These are phyloP conservation scores for Brachypterus glaber DNA, from an alignment of 2,888 invertebrate genomes.

Conservation along the genomic window DNA sequence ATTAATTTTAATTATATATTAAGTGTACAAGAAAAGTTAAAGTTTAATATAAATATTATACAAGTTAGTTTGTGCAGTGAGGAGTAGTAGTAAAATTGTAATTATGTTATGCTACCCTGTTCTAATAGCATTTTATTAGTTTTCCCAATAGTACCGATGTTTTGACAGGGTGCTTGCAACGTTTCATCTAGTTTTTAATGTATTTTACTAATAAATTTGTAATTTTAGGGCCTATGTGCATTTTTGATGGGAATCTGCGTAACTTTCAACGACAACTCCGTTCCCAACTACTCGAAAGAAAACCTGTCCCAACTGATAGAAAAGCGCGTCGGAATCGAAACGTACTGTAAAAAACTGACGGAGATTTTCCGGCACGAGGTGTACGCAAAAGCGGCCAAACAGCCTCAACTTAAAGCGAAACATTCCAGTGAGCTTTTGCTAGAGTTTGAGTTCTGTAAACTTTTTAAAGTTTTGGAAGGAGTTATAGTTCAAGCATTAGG, in stretches of 20 bases:
- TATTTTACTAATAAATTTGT: no score
- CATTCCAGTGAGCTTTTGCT: conserved; percentile 70
- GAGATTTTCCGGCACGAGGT: conserved; percentile 83
- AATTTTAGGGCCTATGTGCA: conserved; percentile 59
- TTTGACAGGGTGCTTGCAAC: no score
- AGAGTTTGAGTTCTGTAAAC: conserved; percentile 90
- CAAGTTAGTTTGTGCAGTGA: no score
- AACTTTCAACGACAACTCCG: conserved; percentile 77
- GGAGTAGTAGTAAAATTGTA: no score
- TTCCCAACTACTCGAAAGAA: conserved; percentile 65
- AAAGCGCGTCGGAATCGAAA: conserved; percentile 84
- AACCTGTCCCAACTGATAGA: conserved; percentile 74
- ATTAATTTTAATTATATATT: no score
- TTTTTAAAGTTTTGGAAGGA: conserved; percentile 72
- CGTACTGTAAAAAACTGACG: conserved; percentile 73
- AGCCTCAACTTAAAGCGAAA: conserved; percentile 78
- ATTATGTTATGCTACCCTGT: no score
- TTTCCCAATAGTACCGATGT: no score
- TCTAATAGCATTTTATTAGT: no score
- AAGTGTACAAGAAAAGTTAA: no score
- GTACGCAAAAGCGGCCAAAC: conserved; percentile 86
- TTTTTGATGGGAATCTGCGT: conserved; percentile 89
- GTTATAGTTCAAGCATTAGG: conserved; percentile 28
- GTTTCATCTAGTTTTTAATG: no score
- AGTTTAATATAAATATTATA: no score